Evolutionary conservation across 2,113 vertebrate genomes (phyloP).

Genomic region (Pterocles orientalis): DNA sequence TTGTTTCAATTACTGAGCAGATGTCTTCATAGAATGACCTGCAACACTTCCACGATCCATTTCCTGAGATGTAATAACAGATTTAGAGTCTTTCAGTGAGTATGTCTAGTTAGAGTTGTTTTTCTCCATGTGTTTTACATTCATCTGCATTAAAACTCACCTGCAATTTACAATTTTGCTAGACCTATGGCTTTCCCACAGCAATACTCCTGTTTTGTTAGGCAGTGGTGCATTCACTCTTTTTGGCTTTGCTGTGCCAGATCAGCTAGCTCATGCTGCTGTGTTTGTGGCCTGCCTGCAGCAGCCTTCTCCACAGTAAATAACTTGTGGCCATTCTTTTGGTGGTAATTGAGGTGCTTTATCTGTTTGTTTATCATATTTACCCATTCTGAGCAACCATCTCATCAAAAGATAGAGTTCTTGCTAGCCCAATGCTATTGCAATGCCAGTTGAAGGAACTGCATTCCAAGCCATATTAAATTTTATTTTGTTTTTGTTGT

Average conservation of each 20-base stretch:
- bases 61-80: not conserved
- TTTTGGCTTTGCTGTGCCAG: not conserved
- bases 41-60: not conserved
- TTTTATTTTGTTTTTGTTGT: not conserved
- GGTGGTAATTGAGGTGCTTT: not conserved
- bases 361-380: not conserved
- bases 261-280: not conserved
- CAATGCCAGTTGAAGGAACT: not conserved
- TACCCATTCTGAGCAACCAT: not conserved
- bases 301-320: not conserved
- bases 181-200: not conserved
- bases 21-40: not conserved
- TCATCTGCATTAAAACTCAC: not conserved
- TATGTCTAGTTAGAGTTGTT: not conserved
- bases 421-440: not conserved
- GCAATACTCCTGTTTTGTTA: not conserved
- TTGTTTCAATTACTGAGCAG: not conserved
- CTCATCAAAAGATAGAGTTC: not conserved
- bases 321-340: not conserved
- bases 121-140: not conserved
- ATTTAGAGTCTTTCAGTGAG: not conserved
- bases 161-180: not conserved
- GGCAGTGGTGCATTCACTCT: not conserved
- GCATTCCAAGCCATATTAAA: not conserved
- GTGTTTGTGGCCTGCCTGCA: not conserved